These are phyloP conservation scores for Hymenochirus boettgeri DNA, from an alignment of 2,113 vertebrate genomes.

Conservation along the genomic window DNA sequence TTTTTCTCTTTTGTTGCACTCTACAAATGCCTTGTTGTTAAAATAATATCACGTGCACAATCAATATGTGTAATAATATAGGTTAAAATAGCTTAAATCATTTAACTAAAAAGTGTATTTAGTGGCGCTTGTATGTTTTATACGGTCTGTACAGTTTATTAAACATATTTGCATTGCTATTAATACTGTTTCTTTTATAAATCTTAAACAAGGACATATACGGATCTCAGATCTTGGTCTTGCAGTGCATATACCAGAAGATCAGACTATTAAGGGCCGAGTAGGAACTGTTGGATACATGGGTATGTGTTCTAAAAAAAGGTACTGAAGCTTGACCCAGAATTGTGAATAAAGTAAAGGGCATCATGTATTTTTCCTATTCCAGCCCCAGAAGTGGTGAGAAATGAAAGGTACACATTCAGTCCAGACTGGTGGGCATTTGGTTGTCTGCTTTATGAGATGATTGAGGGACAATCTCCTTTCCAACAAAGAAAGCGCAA, in stretches of 20 bases:
- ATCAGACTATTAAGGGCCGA: constrained; percentile 88
- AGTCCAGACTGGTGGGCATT: constrained; percentile 97
- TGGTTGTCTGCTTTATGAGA: constrained; percentile 92
- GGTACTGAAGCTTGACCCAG: too few species aligned
- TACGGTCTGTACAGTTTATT: too few species aligned
- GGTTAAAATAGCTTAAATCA: too few species aligned
- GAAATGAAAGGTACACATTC: constrained; percentile 89
- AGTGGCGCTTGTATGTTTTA: too few species aligned
- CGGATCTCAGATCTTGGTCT: constrained; percentile 94
- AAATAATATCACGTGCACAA: too few species aligned
- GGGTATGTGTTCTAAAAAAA: constrained; percentile 68
- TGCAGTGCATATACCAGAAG: constrained; percentile 86
- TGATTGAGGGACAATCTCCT: constrained; percentile 95
- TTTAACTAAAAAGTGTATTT: too few species aligned
- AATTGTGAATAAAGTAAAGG: too few species aligned
- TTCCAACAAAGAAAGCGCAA: constrained; percentile 97
- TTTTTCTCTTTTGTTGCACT: too few species aligned
- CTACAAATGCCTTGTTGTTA: too few species aligned
- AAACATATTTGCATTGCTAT: too few species aligned
- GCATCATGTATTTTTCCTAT: neutral
- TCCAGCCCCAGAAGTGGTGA: constrained; percentile 90
- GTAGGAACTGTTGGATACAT: constrained; percentile 98
- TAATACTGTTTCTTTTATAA: too few species aligned
- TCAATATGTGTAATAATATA: too few species aligned
- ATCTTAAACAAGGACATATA: constrained; percentile 78